A percentile compares a stretch with the other conserved stretches of the same genome.
These are phyloP conservation scores for Dioctria rufipes DNA, from an alignment of 2,888 invertebrate genomes.

Conservation along the genomic window DNA sequence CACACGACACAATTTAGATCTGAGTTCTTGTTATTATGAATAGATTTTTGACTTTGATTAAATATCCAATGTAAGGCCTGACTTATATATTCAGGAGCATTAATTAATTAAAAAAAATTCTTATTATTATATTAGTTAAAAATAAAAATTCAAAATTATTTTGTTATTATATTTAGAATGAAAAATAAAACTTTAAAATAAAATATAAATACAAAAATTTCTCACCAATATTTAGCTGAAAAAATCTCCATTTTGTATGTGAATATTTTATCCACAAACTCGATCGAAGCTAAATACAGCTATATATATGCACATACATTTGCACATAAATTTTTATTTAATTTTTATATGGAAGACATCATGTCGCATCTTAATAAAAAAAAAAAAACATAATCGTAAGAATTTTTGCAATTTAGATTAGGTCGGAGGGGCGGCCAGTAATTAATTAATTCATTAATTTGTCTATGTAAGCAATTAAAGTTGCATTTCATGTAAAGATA, in stretches of 20 bases:
- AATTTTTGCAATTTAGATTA: constrained; percentile 34
- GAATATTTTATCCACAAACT: neutral
- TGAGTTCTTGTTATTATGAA: too few relatives aligned
- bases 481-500: constrained; percentile 3
- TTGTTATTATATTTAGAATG: too few relatives aligned
- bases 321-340: neutral
- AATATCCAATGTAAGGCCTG: too few relatives aligned
- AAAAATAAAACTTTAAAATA: neutral
- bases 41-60: too few relatives aligned
- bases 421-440: neutral
- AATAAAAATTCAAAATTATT: too few relatives aligned
- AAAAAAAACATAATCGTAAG: constrained; percentile 12
- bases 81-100: too few relatives aligned
- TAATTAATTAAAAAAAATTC: too few relatives aligned
- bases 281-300: constrained; percentile 3
- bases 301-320: neutral
- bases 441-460: constrained; percentile 35
- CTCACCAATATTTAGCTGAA: constrained; percentile 40
- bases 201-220: neutral
- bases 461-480: neutral
- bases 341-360: neutral
- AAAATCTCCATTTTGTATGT: constrained; percentile 22
- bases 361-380: constrained; percentile 15
- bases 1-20: too few relatives aligned
- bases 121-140: too few relatives aligned